Percentiles rank a stretch among this genome's conserved stretches.
Evolutionary conservation across 2,888 invertebrate genomes (phyloP).

Genomic region (Furcula furcula): DNA sequence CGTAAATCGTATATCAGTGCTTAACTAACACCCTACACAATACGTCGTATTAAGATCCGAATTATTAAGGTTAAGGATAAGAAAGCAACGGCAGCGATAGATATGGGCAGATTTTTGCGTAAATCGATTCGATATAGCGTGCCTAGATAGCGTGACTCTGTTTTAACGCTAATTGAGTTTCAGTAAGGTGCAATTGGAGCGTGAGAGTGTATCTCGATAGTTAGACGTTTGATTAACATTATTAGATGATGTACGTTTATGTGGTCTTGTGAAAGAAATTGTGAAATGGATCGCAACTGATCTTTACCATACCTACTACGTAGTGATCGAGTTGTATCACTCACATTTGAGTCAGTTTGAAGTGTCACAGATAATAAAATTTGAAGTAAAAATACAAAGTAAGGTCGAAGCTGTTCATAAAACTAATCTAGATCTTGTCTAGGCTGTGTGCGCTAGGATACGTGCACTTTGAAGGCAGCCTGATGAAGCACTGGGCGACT

Average conservation of each 20-base stretch:
- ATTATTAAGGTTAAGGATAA: constrained; percentile 76
- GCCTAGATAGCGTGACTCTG: constrained; percentile 32
- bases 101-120: constrained; percentile 43
- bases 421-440: constrained; percentile 7
- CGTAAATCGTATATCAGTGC: constrained; percentile 51
- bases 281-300: neutral
- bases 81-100: constrained; percentile 47
- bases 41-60: constrained; percentile 27
- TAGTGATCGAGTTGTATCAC: neutral
- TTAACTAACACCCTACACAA: constrained; percentile 61
- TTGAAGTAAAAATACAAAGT: neutral
- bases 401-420: constrained; percentile 5
- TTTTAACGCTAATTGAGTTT: constrained; percentile 47
- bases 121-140: constrained; percentile 52
- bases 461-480: constrained; percentile 31
- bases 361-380: neutral
- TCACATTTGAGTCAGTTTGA: neutral
- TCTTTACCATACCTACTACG: neutral
- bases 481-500: constrained; percentile 29
- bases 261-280: constrained; percentile 10
- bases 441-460: constrained; percentile 19
- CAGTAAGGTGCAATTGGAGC: constrained; percentile 46
- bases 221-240: constrained; percentile 36
- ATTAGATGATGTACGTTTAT: constrained; percentile 15
- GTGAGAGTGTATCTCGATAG: constrained; percentile 43